Evolutionary conservation across 2,113 vertebrate genomes (phyloP).

Genomic region (Eubucco bourcierii): DNA sequence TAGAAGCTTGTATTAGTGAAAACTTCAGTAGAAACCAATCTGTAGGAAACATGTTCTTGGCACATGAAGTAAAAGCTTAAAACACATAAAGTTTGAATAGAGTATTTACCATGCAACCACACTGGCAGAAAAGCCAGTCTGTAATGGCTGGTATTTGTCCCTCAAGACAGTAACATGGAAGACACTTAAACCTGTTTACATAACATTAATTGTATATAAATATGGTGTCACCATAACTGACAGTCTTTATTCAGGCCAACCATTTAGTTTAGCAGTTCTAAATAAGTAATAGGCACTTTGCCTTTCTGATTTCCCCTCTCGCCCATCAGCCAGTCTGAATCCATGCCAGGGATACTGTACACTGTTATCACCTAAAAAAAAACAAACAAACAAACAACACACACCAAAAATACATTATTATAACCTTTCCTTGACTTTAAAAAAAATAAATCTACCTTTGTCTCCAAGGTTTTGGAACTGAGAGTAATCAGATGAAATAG

Average conservation of each 20-base stretch:
- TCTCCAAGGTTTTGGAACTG: neutral
- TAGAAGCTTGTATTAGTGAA: slow-evolving; percentile 81
- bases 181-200: slow-evolving; percentile 79
- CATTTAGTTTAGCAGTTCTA: slow-evolving; percentile 94
- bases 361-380: slow-evolving; percentile 91
- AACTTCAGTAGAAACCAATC: slow-evolving; percentile 84
- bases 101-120: slow-evolving; percentile 78
- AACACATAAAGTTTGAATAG: slow-evolving; percentile 71
- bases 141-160: slow-evolving; percentile 72
- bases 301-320: slow-evolving; percentile 96
- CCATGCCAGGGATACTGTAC: slow-evolving; percentile 92
- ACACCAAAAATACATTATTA: slow-evolving; percentile 19
- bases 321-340: slow-evolving; percentile 98
- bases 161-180: slow-evolving; percentile 78
- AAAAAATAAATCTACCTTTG: neutral
- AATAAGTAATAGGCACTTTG: slow-evolving; percentile 98
- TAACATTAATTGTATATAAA: slow-evolving; percentile 86
- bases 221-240: slow-evolving; percentile 72
- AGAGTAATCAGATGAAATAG: neutral
- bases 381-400: no score
- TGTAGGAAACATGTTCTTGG: slow-evolving; percentile 78
- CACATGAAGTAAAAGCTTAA: slow-evolving; percentile 77
- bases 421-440: neutral
- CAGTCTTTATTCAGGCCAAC: slow-evolving; percentile 66
- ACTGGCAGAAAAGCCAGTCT: slow-evolving; percentile 74